Evolutionary conservation across 2,113 vertebrate genomes (phyloP), one percentile per base, ranked within the genome.

Genomic region (Paracanthobrama guichenoti): DNA sequence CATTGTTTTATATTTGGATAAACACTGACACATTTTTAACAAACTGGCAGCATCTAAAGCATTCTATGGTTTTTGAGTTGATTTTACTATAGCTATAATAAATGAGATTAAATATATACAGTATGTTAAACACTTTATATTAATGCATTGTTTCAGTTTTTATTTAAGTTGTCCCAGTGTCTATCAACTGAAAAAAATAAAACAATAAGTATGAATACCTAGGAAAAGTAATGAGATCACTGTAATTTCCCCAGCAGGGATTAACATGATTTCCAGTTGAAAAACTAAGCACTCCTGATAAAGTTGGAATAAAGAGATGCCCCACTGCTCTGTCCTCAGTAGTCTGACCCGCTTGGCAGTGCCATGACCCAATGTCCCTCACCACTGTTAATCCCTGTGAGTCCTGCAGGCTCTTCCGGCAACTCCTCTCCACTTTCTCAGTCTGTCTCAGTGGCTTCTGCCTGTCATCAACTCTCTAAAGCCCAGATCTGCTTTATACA

Each of bases 371-470:
- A 22, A 6, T 7, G 3, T 75, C 71, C 69, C 72, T 26, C 18
- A 39, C 44, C n/a, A n/a, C 44, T 28, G 46, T 31, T 66, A 60
- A 31, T 48, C 24, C 69, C 42, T 3, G 0, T 6, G 72, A 75
- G 72, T 75, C 74, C 22, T 64, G 48, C 62, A 20, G n/a, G 44
- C 28, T 64, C 78, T 66, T 80, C 78, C 59, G 24, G 59, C 39
- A 44, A 28, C 55, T 79, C 22, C 59, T 66, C 59, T 48, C 59
- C 48, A 24, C 5, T 66, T 60, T 62, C 35, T 62, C 69, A 28
- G 57, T 64, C 22, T 26, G 67, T 72, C 67, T 69, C 20, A 53
- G 64, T 69, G 67, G 26, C 46, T 71, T 67, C 44, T 62, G 77
- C 13, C n/a, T 79, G 35, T 39, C 57, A 62, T 46, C 31, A 79